A percentile compares a stretch with the other conserved stretches of the same genome.
These are phyloP conservation scores for Taxidea taxus DNA, from an alignment of 2,113 vertebrate genomes.

Conservation along the genomic window DNA sequence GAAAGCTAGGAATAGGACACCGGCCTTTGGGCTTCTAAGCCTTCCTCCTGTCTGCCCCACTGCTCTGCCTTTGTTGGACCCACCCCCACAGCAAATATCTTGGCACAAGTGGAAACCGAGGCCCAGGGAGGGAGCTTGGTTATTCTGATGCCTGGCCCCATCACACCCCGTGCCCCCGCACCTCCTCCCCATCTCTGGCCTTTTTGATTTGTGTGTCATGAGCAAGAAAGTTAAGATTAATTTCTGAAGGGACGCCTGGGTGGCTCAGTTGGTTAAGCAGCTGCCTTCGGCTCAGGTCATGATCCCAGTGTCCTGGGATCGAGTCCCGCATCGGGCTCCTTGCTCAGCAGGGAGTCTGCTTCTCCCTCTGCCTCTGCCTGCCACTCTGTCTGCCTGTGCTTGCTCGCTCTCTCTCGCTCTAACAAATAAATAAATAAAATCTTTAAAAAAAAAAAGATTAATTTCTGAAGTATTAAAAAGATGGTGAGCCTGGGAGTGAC, in stretches of 20 bases:
- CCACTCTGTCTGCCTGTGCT: no score
- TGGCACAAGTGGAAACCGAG: not conserved
- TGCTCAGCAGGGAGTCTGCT: no score
- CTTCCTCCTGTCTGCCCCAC: not conserved
- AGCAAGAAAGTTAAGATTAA: not conserved
- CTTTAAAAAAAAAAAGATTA: no score
- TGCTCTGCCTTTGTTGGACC: not conserved
- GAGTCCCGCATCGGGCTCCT: no score
- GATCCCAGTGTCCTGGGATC: no score
- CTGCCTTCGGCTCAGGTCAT: no score
- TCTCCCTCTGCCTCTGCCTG: no score
- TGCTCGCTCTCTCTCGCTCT: no score
- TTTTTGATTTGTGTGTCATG: not conserved
- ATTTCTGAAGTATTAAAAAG: not conserved
- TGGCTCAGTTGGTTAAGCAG: no score
- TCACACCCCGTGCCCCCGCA: fast-evolving
- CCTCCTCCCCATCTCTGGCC: not conserved
- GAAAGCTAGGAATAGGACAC: not conserved
- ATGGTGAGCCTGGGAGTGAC: not conserved
- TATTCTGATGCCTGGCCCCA: not conserved
- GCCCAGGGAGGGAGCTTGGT: not conserved
- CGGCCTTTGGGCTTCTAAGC: not conserved
- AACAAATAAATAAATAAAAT: no score
- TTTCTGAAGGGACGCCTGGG: no score
- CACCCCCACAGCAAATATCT: not conserved